Conservation (phyloP, 2,888 invertebrate species). For the Prionchulus punctatus region DNA sequence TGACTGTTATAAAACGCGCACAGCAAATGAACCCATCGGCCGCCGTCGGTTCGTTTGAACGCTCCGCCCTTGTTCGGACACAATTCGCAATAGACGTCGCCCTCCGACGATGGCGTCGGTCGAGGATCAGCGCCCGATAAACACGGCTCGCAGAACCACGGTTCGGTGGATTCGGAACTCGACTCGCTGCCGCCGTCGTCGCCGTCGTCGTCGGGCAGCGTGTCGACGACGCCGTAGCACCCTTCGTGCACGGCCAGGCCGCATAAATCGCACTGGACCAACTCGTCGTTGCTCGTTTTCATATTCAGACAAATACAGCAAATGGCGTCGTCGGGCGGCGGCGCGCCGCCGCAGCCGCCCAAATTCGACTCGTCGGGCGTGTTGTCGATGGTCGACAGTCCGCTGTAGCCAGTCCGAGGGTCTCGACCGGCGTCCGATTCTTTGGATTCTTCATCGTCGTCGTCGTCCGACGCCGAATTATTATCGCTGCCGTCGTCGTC, state of each 20-base stretch:
- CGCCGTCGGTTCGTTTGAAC: slow-evolving; percentile 34
- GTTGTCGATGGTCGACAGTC: neutral
- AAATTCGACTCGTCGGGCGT: neutral
- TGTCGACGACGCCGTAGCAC: slow-evolving; percentile 18
- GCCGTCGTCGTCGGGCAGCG: neutral
- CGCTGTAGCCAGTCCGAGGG: neutral
- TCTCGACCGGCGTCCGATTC: slow-evolving; percentile 10
- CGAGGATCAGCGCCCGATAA: slow-evolving; percentile 16
- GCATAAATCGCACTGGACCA: slow-evolving; percentile 25
- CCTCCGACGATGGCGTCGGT: too few relatives aligned
- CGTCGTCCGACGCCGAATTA: slow-evolving; percentile 11
- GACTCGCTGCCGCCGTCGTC: neutral
- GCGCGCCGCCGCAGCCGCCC: neutral
- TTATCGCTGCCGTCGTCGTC: neutral
- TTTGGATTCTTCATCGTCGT: slow-evolving; percentile 15
- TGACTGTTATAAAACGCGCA: slow-evolving; percentile 95
- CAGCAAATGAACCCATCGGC: slow-evolving; percentile 79
- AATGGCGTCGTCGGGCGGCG: slow-evolving; percentile 3
- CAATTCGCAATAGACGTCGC: slow-evolving; percentile 72
- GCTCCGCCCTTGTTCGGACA: slow-evolving; percentile 79
- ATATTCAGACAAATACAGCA: slow-evolving; percentile 23
- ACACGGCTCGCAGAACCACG: slow-evolving; percentile 99
- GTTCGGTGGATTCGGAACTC: slow-evolving; percentile 58
- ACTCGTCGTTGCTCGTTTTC: slow-evolving; percentile 15
- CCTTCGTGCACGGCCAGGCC: slow-evolving; percentile 26